Base-by-base conservation (phyloP, 2,113 vertebrate genomes). In the Blennius ocellaris region DNA sequence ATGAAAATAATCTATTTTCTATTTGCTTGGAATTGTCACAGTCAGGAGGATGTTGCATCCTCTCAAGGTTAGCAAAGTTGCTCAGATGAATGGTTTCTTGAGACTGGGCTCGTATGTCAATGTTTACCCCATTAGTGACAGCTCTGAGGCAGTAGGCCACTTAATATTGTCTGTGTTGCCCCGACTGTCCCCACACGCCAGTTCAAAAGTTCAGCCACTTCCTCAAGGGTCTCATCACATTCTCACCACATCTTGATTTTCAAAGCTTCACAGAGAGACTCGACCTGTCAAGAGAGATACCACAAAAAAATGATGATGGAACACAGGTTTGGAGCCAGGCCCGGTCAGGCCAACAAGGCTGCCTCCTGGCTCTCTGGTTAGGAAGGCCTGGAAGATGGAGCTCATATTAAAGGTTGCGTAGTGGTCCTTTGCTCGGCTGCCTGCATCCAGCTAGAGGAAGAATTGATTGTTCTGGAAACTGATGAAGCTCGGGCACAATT, bases 401-500 rank as follows among this genome's bases (percentile, higher is more conserved):
- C 93, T 94, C 93, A 94, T 93, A 95, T 96, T 95, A 94, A 95
- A 96, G 94, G 89, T 92, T 94, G 93, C 90, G 87, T 86, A 93
- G 93, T 86, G 93, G 94, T 94, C 92, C 91, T 89, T 91, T 93
- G 94, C 73, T 76, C 5, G 63, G 77, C 78, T 70, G 87, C 94
- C 92, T 89, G 91, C 92, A 94, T 95, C 94, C 93, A 80, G 95
- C 95, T 93, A 93, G 93, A 94, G 65, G 81, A 95, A 93, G 94
- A 96, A 97, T 96, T 92, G 93, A 94, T 94, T 94, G 92, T 93
- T 95, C 95, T 95, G 94, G 94, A 96, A 96, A 97, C 96, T 94
- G 93, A 98, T 97, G 96, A 97, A 96, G 95, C 95, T 95, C 93
- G 89, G 93, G 94, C 94, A 96, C 96, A 97, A 98, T 98, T 98